phyloP scores from a whole-genome alignment of 2,888 invertebrate species.

The Synanthedon myopaeformis region DNA sequence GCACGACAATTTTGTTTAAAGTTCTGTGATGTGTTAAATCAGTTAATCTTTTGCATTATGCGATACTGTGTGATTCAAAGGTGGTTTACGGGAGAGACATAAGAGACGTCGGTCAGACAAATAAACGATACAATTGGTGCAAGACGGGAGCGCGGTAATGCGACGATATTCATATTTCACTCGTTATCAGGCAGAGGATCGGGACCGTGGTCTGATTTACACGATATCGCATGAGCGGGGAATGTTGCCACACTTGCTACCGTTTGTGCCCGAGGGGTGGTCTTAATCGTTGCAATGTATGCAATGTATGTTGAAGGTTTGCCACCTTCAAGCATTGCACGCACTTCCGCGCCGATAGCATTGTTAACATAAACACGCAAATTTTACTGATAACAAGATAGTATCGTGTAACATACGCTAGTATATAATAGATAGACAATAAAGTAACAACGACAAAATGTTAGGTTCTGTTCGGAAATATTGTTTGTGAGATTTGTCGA shows the following conservation, averaged over 20 bases:
- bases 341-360: slow-evolving; percentile 7
- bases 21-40: too few species aligned
- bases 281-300: slow-evolving; percentile 2
- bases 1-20: too few species aligned
- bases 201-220: slow-evolving; percentile 52
- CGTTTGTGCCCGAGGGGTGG: slow-evolving; percentile 18
- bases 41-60: too few species aligned
- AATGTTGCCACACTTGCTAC: slow-evolving; percentile 40
- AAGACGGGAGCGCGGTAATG: slow-evolving; percentile 29
- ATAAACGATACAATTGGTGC: slow-evolving; percentile 15
- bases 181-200: slow-evolving; percentile 45
- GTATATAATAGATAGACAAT: too few species aligned
- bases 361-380: not conserved
- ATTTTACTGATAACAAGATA: not conserved
- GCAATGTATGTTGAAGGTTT: too few species aligned
- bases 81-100: not conserved
- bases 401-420: too few species aligned
- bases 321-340: not conserved
- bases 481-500: too few species aligned
- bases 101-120: slow-evolving; percentile 8
- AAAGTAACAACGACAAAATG: too few species aligned
- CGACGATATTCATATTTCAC: slow-evolving; percentile 58
- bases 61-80: too few species aligned
- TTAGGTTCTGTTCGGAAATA: too few species aligned
- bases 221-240: slow-evolving; percentile 38